Base-by-base conservation (phyloP, 2,797 vertebrate genomes). In the Malacoctenus gilli region DNA sequence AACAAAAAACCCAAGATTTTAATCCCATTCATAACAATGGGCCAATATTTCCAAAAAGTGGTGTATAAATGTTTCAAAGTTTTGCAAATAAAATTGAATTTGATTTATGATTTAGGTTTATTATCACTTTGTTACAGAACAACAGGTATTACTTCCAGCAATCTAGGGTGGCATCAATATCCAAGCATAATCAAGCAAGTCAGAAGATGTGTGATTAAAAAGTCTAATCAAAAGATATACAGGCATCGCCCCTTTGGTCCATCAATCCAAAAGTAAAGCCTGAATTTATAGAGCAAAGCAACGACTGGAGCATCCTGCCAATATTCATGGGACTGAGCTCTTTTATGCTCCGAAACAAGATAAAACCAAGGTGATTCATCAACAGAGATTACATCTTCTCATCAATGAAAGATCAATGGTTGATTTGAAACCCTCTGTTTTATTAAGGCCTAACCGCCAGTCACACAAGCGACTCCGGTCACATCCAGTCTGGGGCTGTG, bases 301-400 rank as follows among this genome's bases (percentile, higher is more conserved):
- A 43, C 62, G 20, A 35, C 56, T 13, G 11, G 34, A 57, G 58
- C 50, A 20, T 59, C 36, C 66, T 64, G 44, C 35, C 58, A 63
- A 39, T 59, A 51, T 73, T 54, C 47, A 36, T 58, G 57, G 34
- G 44, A 70, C 35, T 40, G 62, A 39, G 31, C 37, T 28, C 25
- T 28, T 28, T 80, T 60, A 68, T 57, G 36, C 54, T 57, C 47
- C 35, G 34, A 67, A 56, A 67, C 57, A 54, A 71, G 59, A 79
- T 75, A 63, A 59, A 28, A 57, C 49, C 46, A 38, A 55, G 31
- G 39, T 59, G 46, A 83, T 85, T 72, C 64, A 80, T 82, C 72
- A 64, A 37, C 46, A 46, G 40, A 64, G 78, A 85, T 83, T 65
- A 61, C 51, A 75, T 77, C 66, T 74, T 28, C 46, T 55, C 66